Conservation (phyloP, 2,113 vertebrate species). For the Serilophus lunatus region DNA sequence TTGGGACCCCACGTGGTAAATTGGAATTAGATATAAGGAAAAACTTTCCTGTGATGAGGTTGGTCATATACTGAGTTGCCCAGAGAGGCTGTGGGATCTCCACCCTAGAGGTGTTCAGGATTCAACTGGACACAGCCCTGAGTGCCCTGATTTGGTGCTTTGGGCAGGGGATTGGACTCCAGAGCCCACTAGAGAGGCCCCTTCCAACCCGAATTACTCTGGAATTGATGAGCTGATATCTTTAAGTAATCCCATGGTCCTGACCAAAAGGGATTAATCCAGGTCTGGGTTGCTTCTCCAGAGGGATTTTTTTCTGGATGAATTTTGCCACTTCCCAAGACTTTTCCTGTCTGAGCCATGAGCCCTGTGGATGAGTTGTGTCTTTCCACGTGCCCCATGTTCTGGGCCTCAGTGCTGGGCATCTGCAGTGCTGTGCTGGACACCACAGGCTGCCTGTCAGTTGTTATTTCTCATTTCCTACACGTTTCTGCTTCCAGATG, state of each 20-base stretch:
- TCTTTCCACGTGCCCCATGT: neutral
- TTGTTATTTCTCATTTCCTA: neutral
- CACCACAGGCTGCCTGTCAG: neutral
- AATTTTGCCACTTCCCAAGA: neutral
- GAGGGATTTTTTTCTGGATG: neutral
- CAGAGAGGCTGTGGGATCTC: neutral
- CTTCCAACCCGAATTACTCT: fast-evolving
- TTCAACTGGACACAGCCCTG: neutral
- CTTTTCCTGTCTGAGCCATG: neutral
- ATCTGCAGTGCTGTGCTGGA: neutral
- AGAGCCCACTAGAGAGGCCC: neutral
- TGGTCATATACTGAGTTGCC: no score
- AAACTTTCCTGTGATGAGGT: neutral
- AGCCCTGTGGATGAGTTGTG: neutral
- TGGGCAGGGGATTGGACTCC: neutral
- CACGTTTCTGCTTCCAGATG: neutral
- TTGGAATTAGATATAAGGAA: fast-evolving
- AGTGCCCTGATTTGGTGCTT: neutral
- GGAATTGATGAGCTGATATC: neutral
- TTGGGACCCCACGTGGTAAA: fast-evolving
- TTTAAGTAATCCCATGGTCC: neutral
- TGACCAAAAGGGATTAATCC: neutral
- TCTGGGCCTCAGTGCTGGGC: neutral
- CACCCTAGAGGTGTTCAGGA: neutral
- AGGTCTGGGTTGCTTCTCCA: neutral